Base-by-base conservation (phyloP, 2,888 invertebrate genomes). In the Microctonus hyperodae region DNA sequence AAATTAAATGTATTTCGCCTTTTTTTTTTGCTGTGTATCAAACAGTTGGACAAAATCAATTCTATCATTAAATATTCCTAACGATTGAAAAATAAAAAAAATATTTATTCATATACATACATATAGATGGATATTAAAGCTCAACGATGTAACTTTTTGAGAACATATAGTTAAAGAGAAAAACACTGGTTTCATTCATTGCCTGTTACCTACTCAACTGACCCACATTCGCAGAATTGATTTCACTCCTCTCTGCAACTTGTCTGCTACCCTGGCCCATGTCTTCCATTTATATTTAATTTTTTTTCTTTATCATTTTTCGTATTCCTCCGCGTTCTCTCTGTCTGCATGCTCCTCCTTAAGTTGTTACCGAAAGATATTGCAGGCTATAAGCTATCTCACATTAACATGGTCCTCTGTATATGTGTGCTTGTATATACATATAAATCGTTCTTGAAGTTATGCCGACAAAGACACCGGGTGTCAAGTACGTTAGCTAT, bases 171-270 rank as follows among this genome's bases (percentile, higher is more conserved):
- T 53, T 68, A 70, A 72, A 69, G 62, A 72, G 69, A 69, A 73
- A 77, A 74, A 78, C 77, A 79, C 76, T 78, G 75, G 71, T 68
- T 72, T 64, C 79, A 79, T 79, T 79, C 78, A 79, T 79, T 73
- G 67, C 70, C 69, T 56, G 20, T 44, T 40, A 58, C 44, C 57
- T 67, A 67, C 67, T 63, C 63, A 50, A 63, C 62, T 67, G 67
- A 67, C 67, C 67, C 63, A 67, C 63, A 67, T 67, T 67, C 67
- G 67, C 67, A 48, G 67, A 67, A 67, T 67, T 55, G 55, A 64
- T 64, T 28, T 33, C 63, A 7, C 28, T 40, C 23, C 28, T 16
- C 40, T 40, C 57, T 56, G 55, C 51, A 51, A 67, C 62, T 67
- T 58, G 67, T 67, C 67, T 67, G 67, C 35, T 61, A 40, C 22